These are phyloP conservation scores for Dynastes hyllus DNA, from an alignment of 2,888 invertebrate species.

Conservation along the genomic window DNA sequence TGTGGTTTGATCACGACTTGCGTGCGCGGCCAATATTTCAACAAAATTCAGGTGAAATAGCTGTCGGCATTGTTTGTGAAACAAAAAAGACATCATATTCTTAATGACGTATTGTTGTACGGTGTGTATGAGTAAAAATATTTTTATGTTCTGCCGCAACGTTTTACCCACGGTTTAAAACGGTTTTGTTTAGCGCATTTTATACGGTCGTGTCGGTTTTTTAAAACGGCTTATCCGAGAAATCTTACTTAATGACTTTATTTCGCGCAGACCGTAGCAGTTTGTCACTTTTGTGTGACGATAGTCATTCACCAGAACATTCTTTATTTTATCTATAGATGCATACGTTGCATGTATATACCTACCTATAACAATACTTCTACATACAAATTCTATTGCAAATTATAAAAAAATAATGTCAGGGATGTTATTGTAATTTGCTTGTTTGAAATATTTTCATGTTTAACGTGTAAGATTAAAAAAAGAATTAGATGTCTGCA, in stretches of 20 bases:
- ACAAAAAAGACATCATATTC: constrained; percentile 38
- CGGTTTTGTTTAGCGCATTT: constrained; percentile 43
- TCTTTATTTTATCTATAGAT: not conserved
- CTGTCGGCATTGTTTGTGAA: constrained; percentile 35
- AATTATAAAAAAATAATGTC: too few species aligned
- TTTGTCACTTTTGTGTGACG: constrained; percentile 29
- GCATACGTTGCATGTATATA: not conserved
- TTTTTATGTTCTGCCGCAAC: constrained; percentile 23
- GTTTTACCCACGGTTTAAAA: constrained; percentile 40
- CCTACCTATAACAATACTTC: too few species aligned
- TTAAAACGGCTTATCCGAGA: constrained; percentile 41
- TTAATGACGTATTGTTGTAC: constrained; percentile 40
- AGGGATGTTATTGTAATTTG: too few species aligned
- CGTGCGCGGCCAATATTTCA: constrained; percentile 36
- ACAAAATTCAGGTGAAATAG: constrained; percentile 42
- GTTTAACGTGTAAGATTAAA: too few species aligned
- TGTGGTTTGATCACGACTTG: constrained; percentile 38
- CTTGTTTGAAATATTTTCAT: too few species aligned
- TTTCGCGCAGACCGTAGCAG: constrained; percentile 34
- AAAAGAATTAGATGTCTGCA: too few species aligned
- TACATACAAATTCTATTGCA: too few species aligned
- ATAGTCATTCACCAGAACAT: constrained; percentile 14
- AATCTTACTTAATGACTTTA: constrained; percentile 43
- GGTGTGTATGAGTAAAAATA: constrained; percentile 38
- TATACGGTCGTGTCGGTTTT: constrained; percentile 41